Base-by-base conservation (phyloP, 2,888 invertebrate genomes). In the Drosophila sordidula region DNA sequence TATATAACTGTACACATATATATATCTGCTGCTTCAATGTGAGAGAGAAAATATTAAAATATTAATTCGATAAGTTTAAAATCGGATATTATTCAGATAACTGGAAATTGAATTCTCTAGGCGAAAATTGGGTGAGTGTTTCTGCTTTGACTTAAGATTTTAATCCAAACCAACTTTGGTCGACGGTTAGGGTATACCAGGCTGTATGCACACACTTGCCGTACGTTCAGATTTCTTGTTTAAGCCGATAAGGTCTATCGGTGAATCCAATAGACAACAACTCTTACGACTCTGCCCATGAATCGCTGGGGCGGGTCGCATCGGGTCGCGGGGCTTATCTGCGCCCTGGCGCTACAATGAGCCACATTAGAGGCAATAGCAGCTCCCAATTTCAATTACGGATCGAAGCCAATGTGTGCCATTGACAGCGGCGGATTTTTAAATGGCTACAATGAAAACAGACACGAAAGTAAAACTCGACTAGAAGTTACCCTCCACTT, bases 251-350 rank as follows among this genome's bases (percentile, higher is more conserved):
- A 68, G 55, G 51, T 36, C 52, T 54, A 54, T 65, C 66, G 44
- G 54, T 41, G 25, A 56, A 41, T 67, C 59, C 50, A 39, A 67
- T 46, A 22, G 46, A 25, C 61, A 59, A 44, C 59, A 55, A 12
- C 61, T 29, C 55, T 57, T 54, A 14, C 62, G 57, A 57, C 54
- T 66, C 46, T 71, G 57, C 22, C 52, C 71, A 50, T 62, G 62
- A 62, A 57, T 41, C 56, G 51, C 6, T 22, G 42, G 52, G 42
- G 50, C 45, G 46, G 46, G 38, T 55, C 41, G 36, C 34, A 18
- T 9, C 32, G 41, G 46, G 50, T 47, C 51, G 47, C 39, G 36
- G 32, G 52, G 22, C 65, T 71, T 71, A 72, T 72, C 72, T 34
- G 6, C 4, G 6, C 26, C 22, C 26, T 29, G 57, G 57, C 44